Evolutionary conservation across 35 echinoderm and acorn worm genomes (phyloP), one percentile per base, ranked within the genome.

Genomic region (Stichopus chloronotus): DNA sequence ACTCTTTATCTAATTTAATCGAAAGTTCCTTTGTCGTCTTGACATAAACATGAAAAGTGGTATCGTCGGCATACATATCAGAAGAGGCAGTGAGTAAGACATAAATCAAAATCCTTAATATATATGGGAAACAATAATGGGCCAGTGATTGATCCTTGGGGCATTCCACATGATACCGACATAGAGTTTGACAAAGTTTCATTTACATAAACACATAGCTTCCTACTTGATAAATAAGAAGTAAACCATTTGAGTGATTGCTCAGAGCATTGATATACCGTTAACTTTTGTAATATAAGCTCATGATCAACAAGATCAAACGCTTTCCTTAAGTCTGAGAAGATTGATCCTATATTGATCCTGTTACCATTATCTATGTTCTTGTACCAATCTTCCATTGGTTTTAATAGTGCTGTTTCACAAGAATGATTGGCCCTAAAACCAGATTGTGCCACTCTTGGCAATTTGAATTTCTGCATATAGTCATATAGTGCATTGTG

Each of bases 81-180:
- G 53, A 23, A 56, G 81, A 84, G 53, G 53, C 81, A 84, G 81
- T 84, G 53, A 8, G 9, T 7, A 13, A 56, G 4, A 84, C 8
- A 84, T 84, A 85, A 85, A 85, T 85, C 14, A 55, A 19, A 85
- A 57, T 59, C 82, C 11, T 85, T 85, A 58, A 85, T 57, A 16
- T 85, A 85, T 7, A 85, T 58, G 55, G n/a, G 82, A 58, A 85
- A 85, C 82, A 85, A 21, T 55, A 85, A 22, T 20, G 82, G 81
- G 19, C 81, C 21, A 84, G 14, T 57, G n/a, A 84, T 56, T 56
- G 11, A 84, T 55, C 52, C 81, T 56, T 84, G 4, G 19, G 43
- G 81, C 9, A 84, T 8, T 13, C 52, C 13, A 84, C 53, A 43
- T 10, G 4, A 55, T 43, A 84, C 8, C 13, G 4, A 1, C 53